Base-by-base conservation (phyloP, 1,140 invertebrate species). In the Eueides isabella region DNA sequence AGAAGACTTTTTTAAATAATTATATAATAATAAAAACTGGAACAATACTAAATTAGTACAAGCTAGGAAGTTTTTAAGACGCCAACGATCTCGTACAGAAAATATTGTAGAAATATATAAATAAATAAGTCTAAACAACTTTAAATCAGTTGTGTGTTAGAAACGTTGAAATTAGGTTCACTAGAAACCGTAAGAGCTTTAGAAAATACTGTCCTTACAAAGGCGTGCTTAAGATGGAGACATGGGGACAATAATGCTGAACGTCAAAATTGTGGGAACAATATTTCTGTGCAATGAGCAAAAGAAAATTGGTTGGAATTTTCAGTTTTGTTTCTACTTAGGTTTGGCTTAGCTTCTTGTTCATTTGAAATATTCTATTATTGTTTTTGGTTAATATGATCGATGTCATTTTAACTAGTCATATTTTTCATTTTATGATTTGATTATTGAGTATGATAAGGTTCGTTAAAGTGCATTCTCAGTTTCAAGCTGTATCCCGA, bases 111-210 rank as follows among this genome's bases (percentile, higher is more conserved):
- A 55, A 55, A n/a, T n/a, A n/a, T n/a, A 55, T 55, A 55, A 44
- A 4, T 41, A 41, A 19, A 55, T 55, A 55, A 55, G 26, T 23
- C 48, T 55, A 55, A 55, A 26, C 11, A 55, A 55, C 19, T 55
- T 55, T 7, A 23, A 55, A 26, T 55, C 23, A 55, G 48, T 55
- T 26, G 48, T 26, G 23, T 55, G 48, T 26, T 55, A 26, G 48
- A 26, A 55, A 55, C 19, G 48, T 26, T 55, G 48, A 55, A 55
- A 55, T 55, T 55, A 55, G 48, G 48, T 55, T 26, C 48, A 55
- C 48, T 55, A 26, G 19, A 26, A 55, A 11, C 11, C 48, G 48
- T 26, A 23, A n/a, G 48, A 55, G 48, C 23, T 55, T 55, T 48
- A 19, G n/a, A 48, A 48, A 48, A 48, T 48, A 48, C 41, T 23